A percentile compares a stretch with the other conserved stretches of the same genome.
These are phyloP conservation scores for Ricordea florida DNA, from an alignment of 92 coral and sea anemone genomes.

Conservation along the genomic window DNA sequence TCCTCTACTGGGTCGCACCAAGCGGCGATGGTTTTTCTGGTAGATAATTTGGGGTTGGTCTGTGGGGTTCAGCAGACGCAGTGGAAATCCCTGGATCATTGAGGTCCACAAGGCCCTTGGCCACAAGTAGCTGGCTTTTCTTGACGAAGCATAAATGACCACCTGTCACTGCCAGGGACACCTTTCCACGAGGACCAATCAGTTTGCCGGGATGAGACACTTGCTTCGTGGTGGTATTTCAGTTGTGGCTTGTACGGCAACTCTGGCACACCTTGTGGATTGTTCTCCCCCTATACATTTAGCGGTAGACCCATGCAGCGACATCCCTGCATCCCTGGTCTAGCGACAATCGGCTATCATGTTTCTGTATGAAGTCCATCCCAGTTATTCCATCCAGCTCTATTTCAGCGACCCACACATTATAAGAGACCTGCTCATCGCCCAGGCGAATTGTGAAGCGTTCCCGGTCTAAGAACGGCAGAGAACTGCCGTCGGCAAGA, in stretches of 20 bases:
- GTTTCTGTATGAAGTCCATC: background rate
- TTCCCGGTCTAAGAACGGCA: no score
- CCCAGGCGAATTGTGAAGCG: no score
- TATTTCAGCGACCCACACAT: background rate
- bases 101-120: no score
- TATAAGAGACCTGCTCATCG: no score
- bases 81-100: no score
- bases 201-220: background rate
- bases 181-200: background rate
- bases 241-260: background rate
- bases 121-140: background rate
- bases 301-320: background rate
- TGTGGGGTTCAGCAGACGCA: no score
- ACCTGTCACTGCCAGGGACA: background rate
- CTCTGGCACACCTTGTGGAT: background rate
- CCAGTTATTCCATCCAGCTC: background rate
- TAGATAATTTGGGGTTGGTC: slow-evolving; percentile 32
- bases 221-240: background rate
- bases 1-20: slow-evolving; percentile 26
- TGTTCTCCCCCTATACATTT: background rate
- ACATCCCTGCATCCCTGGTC: background rate
- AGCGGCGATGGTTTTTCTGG: slow-evolving; percentile 37
- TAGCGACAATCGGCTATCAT: background rate
- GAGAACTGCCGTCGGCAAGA: no score
- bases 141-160: background rate